These are phyloP conservation scores for Cichladusa arquata DNA, from an alignment of 2,113 vertebrate species.

Conservation along the genomic window DNA sequence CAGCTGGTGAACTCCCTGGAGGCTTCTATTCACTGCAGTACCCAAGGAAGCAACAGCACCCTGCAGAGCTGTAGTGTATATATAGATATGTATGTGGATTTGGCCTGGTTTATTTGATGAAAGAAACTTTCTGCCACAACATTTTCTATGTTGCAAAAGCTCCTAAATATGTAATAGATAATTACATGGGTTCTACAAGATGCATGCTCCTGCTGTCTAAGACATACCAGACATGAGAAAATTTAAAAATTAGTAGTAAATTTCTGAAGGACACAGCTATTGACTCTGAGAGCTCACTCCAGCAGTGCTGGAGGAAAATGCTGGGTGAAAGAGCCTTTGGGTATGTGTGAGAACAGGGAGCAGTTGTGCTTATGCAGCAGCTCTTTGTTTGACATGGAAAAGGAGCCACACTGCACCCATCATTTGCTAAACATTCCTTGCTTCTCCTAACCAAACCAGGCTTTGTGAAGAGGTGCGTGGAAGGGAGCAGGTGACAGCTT, in stretches of 20 bases:
- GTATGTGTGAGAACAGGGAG: accelerated
- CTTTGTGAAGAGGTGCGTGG: background rate
- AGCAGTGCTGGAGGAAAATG: background rate
- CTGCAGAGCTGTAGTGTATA: background rate
- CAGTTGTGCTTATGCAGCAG: background rate
- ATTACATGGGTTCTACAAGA: background rate
- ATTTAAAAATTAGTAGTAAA: background rate
- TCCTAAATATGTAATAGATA: background rate
- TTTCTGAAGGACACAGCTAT: background rate
- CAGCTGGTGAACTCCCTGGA: background rate
- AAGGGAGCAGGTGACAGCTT: background rate
- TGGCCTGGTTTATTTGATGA: background rate
- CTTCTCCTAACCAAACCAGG: background rate
- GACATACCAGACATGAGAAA: background rate
- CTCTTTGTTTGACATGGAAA: background rate
- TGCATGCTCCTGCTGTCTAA: background rate
- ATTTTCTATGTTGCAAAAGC: background rate
- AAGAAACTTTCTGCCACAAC: background rate
- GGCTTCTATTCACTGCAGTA: background rate
- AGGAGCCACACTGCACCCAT: background rate
- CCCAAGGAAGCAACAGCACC: background rate
- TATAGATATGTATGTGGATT: background rate
- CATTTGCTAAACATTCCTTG: background rate
- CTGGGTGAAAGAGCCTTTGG: background rate
- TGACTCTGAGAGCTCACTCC: background rate